A percentile compares a stretch with the other conserved stretches of the same genome.
These are phyloP conservation scores for Gasterosteus nipponicus DNA, from an alignment of 2,113 vertebrate species.

Conservation along the genomic window DNA sequence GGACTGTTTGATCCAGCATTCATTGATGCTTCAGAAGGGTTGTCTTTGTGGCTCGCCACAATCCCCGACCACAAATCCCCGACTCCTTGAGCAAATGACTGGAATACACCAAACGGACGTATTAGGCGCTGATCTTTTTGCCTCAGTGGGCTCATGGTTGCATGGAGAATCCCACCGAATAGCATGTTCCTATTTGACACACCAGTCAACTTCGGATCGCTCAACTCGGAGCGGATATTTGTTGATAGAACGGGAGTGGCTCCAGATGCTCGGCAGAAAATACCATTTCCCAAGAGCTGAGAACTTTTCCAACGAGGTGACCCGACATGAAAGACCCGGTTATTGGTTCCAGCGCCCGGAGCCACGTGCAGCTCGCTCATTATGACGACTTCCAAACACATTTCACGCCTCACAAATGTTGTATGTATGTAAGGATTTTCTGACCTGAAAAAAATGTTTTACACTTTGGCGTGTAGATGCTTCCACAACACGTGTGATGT, in stretches of 20 bases:
- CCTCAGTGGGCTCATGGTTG: background rate
- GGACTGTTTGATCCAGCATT: conserved; percentile 9
- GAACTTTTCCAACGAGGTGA: conserved; percentile 23
- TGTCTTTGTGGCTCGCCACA: conserved; percentile 40
- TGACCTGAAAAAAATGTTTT: background rate
- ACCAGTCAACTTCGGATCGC: conserved; percentile 31
- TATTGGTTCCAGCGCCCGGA: conserved; percentile 42
- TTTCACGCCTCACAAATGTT: conserved; percentile 26
- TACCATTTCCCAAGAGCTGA: conserved; percentile 36
- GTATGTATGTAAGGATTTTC: background rate
- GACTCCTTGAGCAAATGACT: conserved; percentile 18
- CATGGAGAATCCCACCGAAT: background rate
- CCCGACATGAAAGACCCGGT: conserved; percentile 32
- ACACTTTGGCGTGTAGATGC: background rate
- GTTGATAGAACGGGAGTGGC: conserved; percentile 57
- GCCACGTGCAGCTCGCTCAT: conserved; percentile 6
- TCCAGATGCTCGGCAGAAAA: conserved; percentile 54
- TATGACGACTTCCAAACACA: conserved; percentile 34
- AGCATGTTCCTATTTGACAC: conserved; percentile 13
- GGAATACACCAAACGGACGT: conserved; percentile 4
- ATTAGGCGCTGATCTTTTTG: background rate
- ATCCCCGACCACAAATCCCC: conserved; percentile 47
- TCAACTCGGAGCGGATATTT: conserved; percentile 61
- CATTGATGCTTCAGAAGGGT: conserved; percentile 10
- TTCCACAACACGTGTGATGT: too few relatives aligned